Evolutionary conservation across 2,888 invertebrate species (phyloP).

Genomic region (Dione juno): DNA sequence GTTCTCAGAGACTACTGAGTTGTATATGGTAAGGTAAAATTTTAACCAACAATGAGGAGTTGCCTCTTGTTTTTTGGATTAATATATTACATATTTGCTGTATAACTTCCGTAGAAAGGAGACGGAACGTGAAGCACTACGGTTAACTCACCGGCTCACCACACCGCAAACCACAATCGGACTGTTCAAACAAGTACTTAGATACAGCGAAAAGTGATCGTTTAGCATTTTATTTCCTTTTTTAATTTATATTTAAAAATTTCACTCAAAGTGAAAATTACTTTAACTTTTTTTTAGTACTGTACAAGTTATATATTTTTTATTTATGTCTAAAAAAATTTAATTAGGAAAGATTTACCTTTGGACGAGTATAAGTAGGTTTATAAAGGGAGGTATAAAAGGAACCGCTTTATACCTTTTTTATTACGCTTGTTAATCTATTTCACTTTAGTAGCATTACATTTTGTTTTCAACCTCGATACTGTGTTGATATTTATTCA

Average conservation of each 20-base stretch:
- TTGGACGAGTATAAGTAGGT: neutral
- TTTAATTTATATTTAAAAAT: too few species aligned
- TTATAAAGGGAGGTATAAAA: neutral
- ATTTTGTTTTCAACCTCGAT: neutral
- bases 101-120: neutral
- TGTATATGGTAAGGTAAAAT: too few species aligned
- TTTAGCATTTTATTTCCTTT: neutral
- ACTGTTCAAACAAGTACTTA: neutral
- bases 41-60: neutral
- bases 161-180: constrained; percentile 15
- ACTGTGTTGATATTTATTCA: neutral
- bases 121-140: neutral
- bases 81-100: neutral
- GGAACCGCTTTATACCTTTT: neutral
- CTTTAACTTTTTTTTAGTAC: too few species aligned
- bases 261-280: too few species aligned
- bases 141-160: neutral
- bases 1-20: too few species aligned
- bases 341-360: neutral
- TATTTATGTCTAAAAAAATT: neutral
- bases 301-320: neutral
- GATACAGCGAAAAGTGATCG: neutral
- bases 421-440: neutral
- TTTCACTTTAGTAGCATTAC: neutral
- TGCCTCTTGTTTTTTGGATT: neutral